Conservation (phyloP, 2,888 invertebrate species). For the Fabriciana adippe region DNA sequence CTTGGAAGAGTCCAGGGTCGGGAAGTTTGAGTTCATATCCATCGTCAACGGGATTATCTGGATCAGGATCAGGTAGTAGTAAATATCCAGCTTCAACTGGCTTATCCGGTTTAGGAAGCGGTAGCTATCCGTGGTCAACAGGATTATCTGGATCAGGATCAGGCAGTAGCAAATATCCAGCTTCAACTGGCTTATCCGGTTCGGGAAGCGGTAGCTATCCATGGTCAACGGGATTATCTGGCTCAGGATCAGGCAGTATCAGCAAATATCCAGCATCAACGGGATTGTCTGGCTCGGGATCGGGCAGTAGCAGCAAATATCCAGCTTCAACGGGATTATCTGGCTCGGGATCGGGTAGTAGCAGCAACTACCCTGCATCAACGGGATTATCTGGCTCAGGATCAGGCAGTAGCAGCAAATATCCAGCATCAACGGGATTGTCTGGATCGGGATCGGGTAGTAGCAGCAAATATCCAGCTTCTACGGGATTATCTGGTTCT, state of each 20-base stretch:
- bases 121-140: slow-evolving; percentile 19
- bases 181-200: background rate
- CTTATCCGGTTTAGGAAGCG: background rate
- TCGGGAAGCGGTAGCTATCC: too few species aligned
- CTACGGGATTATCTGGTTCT: slow-evolving; percentile 42
- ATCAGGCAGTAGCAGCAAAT: slow-evolving; percentile 28
- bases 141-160: slow-evolving; percentile 22
- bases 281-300: background rate
- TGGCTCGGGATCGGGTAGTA: slow-evolving; percentile 14
- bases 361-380: slow-evolving; percentile 9
- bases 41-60: slow-evolving; percentile 25
- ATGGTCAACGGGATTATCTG: slow-evolving; percentile 36
- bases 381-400: slow-evolving; percentile 24
- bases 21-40: slow-evolving; percentile 10
- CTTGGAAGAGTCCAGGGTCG: slow-evolving; percentile 16
- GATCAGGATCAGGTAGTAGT: slow-evolving; percentile 26
- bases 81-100: slow-evolving; percentile 34
- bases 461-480: slow-evolving; percentile 27
- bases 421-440: slow-evolving; percentile 38
- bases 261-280: slow-evolving; percentile 7
- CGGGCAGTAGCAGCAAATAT: background rate
- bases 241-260: slow-evolving; percentile 24
- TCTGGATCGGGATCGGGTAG: slow-evolving; percentile 35
- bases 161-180: background rate
- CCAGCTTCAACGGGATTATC: slow-evolving; percentile 31